Conservation (phyloP, 2,888 invertebrate genomes). For the Trichacis sp. region DNA sequence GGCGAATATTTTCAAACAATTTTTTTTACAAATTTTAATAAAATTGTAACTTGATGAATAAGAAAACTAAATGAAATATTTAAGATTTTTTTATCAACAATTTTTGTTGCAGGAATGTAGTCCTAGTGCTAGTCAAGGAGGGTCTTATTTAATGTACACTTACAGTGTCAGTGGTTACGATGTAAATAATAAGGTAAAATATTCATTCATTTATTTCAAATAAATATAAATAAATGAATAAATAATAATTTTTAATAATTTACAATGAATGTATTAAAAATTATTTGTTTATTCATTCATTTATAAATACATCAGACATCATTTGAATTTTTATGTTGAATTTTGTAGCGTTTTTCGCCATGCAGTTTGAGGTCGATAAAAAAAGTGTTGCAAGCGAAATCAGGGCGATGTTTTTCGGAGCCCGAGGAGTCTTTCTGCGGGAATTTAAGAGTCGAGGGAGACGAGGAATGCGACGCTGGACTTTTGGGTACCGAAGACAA, state of each 20-base stretch:
- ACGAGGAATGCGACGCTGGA: slow-evolving; percentile 97
- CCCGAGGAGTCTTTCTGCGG: slow-evolving; percentile 97
- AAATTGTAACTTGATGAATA: no score
- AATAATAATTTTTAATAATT: no score
- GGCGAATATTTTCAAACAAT: no score
- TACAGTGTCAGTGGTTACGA: slow-evolving; percentile 97
- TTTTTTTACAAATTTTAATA: no score
- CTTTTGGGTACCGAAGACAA: slow-evolving; percentile 92
- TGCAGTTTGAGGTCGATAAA: slow-evolving; percentile 93
- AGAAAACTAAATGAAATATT: no score
- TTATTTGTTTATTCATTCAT: no score
- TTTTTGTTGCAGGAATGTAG: slow-evolving; percentile 79
- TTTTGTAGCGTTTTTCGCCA: slow-evolving; percentile 88
- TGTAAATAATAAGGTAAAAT: slow-evolving; percentile 92
- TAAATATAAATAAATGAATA: no score
- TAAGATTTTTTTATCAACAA: background rate
- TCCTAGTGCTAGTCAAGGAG: slow-evolving; percentile 93
- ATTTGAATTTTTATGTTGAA: background rate
- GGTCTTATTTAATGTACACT: slow-evolving; percentile 96
- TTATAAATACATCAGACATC: no score
- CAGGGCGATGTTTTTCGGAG: slow-evolving; percentile 91
- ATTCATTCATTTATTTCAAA: no score
- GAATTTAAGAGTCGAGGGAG: slow-evolving; percentile 93
- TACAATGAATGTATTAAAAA: no score
- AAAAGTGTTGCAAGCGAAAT: slow-evolving; percentile 92